phyloP scores from a whole-genome alignment of 2,113 vertebrate genomes.

The Macquaria ambigua region DNA sequence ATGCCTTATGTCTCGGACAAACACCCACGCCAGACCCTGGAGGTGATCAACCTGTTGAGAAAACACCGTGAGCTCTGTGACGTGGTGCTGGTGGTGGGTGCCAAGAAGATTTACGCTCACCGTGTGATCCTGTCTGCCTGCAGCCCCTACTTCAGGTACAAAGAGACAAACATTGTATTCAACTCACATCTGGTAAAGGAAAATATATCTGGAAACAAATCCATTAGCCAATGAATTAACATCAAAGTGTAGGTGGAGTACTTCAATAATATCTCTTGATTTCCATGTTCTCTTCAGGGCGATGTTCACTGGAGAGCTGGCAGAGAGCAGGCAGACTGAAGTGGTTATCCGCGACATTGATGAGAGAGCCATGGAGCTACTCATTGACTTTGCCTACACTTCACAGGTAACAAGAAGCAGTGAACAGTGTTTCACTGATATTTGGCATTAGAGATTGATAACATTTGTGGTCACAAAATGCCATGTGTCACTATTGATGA shows the following conservation, averaged over 20 bases:
- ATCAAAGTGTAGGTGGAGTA: not conserved
- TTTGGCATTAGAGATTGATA: not conserved
- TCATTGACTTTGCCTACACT: slow-evolving; percentile 99
- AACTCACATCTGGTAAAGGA: not conserved
- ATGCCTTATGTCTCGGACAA: slow-evolving; percentile 99
- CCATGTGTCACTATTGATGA: not conserved
- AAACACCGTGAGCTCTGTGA: slow-evolving; percentile 98
- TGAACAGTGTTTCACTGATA: not conserved
- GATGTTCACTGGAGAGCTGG: slow-evolving; percentile 98
- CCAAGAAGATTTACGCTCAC: slow-evolving; percentile 98
- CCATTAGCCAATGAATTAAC: too few relatives aligned
- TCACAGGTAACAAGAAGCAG: slow-evolving; percentile 85
- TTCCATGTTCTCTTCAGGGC: slow-evolving; percentile 80
- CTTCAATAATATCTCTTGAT: not conserved
- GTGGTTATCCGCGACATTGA: slow-evolving; percentile 98
- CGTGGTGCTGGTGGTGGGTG: slow-evolving; percentile 96
- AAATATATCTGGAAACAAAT: not conserved
- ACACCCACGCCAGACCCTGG: slow-evolving; percentile 96
- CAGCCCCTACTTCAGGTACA: slow-evolving; percentile 93
- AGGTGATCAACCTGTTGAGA: slow-evolving; percentile 97
- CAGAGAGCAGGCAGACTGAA: slow-evolving; percentile 96
- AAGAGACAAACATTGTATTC: not conserved
- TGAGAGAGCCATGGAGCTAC: slow-evolving; percentile 97
- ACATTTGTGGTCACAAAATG: not conserved
- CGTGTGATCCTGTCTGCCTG: slow-evolving; percentile 97